Evolutionary conservation across 2,888 invertebrate species (phyloP), one percentile per base, ranked within the genome.

Genomic region (Eilema sororculum): DNA sequence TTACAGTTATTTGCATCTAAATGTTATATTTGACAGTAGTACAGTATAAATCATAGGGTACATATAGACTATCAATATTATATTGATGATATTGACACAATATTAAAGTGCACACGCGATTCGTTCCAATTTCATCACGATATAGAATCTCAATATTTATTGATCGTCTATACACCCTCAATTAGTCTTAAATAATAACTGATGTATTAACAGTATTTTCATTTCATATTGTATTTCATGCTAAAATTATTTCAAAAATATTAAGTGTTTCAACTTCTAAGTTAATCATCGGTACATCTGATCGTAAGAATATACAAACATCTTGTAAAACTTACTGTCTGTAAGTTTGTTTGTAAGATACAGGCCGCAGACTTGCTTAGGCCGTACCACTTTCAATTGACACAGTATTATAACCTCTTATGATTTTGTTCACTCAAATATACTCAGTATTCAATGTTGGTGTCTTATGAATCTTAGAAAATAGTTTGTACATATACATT

Each of bases 331-430:
- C 61, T 63, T 25, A 56, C 25, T 33, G 24, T 13, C 5, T n/a
- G 20, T 52, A 52, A 64, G 46, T 20, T 16, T 37, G 20, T 28
- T 37, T 30, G 52, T 52, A 12, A 62, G 24, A 37, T 10, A 24
- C 57, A 66, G 68, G 20, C 60, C 24, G 37, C 41, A 41, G 37
- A 28, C 56, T 56, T 37, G 62, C 58, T 73, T 68, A 28, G 24
- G 28, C 56, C 9, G 25, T 25, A 73, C 59, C 75, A 72, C 68
- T 10, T 65, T 69, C 65, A 73, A 67, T 69, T 69, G 67, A 71
- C 20, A 24, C 4, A n/a, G 20, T 22, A 28, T 28, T 25, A 60
- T 25, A 63, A 28, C 8, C 20, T 52, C 52, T 64, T 64, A 25
- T 46, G n/a, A 28, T 46, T 41, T 41, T 16, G 20, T 64, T 57